Conservation (phyloP, 2,113 vertebrate genomes). For the Lipophrys pholis region DNA sequence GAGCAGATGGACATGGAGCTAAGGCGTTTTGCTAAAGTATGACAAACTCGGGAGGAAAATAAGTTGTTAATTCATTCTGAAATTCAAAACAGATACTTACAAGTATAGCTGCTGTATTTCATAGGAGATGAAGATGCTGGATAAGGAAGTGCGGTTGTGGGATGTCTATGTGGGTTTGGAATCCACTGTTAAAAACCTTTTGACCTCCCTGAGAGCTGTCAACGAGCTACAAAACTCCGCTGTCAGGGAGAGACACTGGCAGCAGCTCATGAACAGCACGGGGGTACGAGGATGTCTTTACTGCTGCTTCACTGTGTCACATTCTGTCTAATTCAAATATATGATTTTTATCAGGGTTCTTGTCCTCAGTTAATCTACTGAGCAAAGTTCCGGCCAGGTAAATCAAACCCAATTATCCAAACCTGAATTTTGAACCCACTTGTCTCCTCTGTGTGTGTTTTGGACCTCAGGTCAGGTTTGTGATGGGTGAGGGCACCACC, state of each 20-base stretch:
- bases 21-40: constrained; percentile 87
- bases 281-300: constrained; percentile 61
- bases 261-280: constrained; percentile 83
- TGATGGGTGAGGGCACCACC: constrained; percentile 78
- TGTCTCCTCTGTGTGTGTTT: neutral
- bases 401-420: constrained; percentile 41
- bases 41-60: neutral
- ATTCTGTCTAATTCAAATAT: constrained; percentile 1
- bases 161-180: constrained; percentile 78
- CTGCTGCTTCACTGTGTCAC: constrained; percentile 5
- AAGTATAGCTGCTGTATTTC: constrained; percentile 5
- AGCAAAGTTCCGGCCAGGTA: constrained; percentile 9
- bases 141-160: constrained; percentile 83
- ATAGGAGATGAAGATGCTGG: constrained; percentile 83
- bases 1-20: constrained; percentile 90
- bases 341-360: neutral
- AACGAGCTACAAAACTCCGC: constrained; percentile 82
- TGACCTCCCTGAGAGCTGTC: constrained; percentile 84
- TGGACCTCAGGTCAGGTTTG: constrained; percentile 77
- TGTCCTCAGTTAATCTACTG: neutral
- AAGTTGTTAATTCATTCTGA: neutral
- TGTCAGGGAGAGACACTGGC: constrained; percentile 81
- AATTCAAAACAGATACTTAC: neutral
- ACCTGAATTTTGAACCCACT: constrained; percentile 44
- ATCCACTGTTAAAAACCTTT: constrained; percentile 78